Evolutionary conservation across 2,797 vertebrate species (phyloP).

Genomic region (Rhabdophis nuchalis): DNA sequence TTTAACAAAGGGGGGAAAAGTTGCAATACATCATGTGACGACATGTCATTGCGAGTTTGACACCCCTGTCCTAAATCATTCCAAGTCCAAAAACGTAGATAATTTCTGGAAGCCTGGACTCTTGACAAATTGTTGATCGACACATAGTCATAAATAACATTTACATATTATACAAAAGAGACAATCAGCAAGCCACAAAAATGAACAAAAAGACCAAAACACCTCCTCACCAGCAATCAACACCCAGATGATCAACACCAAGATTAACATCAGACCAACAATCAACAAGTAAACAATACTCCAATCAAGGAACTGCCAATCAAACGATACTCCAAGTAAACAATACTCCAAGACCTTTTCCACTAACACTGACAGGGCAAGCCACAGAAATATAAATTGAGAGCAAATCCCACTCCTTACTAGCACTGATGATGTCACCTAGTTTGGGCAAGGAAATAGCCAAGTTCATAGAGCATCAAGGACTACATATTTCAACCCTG

Average conservation of each 20-base stretch:
- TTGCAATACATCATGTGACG: no score
- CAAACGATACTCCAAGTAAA: neutral
- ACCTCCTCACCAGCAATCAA: neutral
- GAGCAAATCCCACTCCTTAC: neutral
- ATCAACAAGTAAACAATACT: neutral
- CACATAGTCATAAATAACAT: neutral
- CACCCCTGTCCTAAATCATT: no score
- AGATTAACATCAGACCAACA: neutral
- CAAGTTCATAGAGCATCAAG: neutral
- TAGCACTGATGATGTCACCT: neutral
- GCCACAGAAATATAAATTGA: neutral
- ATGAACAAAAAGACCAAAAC: neutral
- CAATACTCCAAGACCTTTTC: neutral
- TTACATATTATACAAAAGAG: neutral
- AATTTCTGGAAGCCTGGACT: no score
- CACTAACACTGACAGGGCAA: neutral
- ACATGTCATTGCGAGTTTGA: no score
- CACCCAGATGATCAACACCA: neutral
- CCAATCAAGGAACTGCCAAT: neutral
- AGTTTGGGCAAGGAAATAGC: neutral
- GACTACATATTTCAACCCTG: neutral
- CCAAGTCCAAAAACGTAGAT: no score
- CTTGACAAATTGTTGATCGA: neutral
- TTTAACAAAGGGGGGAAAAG: no score
- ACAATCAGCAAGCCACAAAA: neutral